Conservation (phyloP, 1,140 invertebrate species). For the Drosophila bocqueti region DNA sequence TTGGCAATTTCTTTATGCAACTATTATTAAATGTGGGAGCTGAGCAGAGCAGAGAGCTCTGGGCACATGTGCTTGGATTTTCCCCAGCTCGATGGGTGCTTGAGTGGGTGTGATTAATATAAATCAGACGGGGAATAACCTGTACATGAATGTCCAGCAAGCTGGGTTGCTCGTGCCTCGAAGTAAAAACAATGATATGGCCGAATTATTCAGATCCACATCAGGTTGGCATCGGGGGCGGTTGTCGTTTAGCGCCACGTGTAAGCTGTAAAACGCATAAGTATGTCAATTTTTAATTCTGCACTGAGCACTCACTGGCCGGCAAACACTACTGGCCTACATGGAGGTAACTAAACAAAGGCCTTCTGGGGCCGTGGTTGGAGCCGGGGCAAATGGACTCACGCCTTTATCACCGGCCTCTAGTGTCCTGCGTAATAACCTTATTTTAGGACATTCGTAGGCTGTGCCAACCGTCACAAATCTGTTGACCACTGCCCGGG, state of each 20-base stretch:
- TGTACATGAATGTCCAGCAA: slow-evolving; percentile 1
- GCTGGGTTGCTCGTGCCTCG: not conserved
- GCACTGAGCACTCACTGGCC: slow-evolving; percentile 54
- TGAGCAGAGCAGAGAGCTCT: not conserved
- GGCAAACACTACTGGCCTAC: slow-evolving; percentile 72
- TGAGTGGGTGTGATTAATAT: slow-evolving; percentile 21
- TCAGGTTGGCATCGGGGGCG: slow-evolving; percentile 24
- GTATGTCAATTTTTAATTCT: slow-evolving; percentile 74
- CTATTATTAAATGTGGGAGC: slow-evolving; percentile 36
- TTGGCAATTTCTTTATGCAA: slow-evolving; percentile 60
- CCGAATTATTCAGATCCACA: slow-evolving; percentile 11
- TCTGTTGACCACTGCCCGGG: slow-evolving; percentile 73
- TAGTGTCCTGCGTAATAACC: slow-evolving; percentile 55
- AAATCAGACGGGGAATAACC: slow-evolving; percentile 11
- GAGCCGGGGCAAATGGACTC: slow-evolving; percentile 36
- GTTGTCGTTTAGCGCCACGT: slow-evolving; percentile 57
- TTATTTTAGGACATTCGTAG: slow-evolving; percentile 70
- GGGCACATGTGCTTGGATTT: slow-evolving; percentile 1
- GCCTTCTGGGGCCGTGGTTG: slow-evolving; percentile 29
- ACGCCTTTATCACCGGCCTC: slow-evolving; percentile 42
- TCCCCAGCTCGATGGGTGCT: not conserved
- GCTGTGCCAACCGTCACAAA: slow-evolving; percentile 69
- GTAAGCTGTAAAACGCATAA: slow-evolving; percentile 70
- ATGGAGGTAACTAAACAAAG: slow-evolving; percentile 76
- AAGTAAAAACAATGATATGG: slow-evolving; percentile 27